phyloP scores from a whole-genome alignment of 2,113 vertebrate species.

The Todiramphus chloris region DNA sequence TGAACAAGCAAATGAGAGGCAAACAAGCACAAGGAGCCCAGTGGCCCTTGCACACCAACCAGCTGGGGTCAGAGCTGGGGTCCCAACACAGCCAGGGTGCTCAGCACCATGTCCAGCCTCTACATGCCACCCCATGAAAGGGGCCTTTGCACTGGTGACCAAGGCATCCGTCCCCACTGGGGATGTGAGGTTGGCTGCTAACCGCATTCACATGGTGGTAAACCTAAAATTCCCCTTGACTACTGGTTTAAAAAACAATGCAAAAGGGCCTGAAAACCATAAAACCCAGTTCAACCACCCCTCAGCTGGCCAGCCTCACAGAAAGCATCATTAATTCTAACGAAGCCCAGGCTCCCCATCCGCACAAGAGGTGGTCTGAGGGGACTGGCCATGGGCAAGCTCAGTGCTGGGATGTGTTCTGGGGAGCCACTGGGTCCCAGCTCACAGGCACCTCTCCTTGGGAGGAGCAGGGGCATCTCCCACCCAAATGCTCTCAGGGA shows the following conservation, averaged over 20 bases:
- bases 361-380: fast-evolving
- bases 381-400: fast-evolving
- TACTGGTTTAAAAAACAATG: background rate
- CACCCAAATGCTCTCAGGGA: fast-evolving
- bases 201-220: fast-evolving
- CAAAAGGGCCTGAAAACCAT: background rate
- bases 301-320: background rate
- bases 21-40: background rate
- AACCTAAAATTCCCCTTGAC: background rate
- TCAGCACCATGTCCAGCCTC: background rate
- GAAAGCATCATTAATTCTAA: background rate
- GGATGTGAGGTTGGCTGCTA: background rate
- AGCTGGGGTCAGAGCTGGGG: background rate
- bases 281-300: background rate
- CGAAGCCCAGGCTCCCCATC: background rate
- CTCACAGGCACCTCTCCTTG: background rate
- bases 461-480: background rate
- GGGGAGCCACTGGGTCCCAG: background rate
- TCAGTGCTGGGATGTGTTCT: background rate
- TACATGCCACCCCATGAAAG: fast-evolving
- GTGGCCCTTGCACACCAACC: background rate
- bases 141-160: fast-evolving
- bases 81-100: background rate
- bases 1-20: background rate
- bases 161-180: background rate